Conservation (phyloP, 2,888 invertebrate species). For the Chloroclystis v-ata region DNA sequence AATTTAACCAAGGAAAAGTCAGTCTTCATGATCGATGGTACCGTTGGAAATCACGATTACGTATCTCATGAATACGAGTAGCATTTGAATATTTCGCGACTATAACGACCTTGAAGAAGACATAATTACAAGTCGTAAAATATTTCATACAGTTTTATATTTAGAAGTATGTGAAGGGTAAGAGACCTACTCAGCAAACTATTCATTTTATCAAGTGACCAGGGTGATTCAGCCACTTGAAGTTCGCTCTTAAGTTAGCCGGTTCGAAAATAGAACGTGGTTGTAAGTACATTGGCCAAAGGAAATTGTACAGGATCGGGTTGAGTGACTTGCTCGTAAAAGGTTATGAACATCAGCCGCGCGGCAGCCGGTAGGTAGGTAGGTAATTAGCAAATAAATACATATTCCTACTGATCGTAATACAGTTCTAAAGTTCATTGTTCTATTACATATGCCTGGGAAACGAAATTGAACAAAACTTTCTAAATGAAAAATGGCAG, state of each 20-base stretch:
- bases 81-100: constrained; percentile 11
- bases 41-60: constrained; percentile 1
- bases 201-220: too few species aligned
- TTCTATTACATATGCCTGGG: too few species aligned
- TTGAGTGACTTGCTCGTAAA: neutral
- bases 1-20: constrained; percentile 6
- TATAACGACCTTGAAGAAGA: constrained; percentile 4
- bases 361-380: too few species aligned
- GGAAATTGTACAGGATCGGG: neutral
- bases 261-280: neutral
- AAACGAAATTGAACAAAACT: constrained; percentile 1
- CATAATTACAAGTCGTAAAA: constrained; percentile 5
- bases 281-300: neutral
- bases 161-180: too few species aligned
- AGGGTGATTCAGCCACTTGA: too few species aligned
- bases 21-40: too few species aligned
- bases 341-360: neutral
- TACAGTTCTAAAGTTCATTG: neutral
- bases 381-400: neutral
- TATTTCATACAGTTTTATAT: neutral
- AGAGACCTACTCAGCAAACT: neutral
- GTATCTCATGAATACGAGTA: constrained; percentile 13
- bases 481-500: constrained; percentile 41
- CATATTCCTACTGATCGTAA: neutral
- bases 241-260: too few species aligned